Base-by-base conservation (phyloP, 2,797 vertebrate species). In the Staurois parvus region DNA sequence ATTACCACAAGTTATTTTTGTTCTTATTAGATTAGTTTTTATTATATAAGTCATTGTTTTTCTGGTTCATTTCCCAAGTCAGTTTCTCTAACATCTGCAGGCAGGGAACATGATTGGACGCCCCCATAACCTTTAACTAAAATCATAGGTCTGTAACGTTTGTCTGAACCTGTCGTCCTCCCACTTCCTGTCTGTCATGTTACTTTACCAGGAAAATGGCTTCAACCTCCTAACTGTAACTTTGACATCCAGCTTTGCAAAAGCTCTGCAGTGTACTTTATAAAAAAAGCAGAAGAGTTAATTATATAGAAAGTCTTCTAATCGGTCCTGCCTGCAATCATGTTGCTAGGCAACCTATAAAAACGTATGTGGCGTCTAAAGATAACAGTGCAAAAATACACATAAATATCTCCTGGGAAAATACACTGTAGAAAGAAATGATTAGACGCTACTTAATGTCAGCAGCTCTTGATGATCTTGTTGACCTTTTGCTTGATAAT, bases 221-320 rank as follows among this genome's bases (percentile, higher is more conserved):
- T 68, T 64, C 30, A 30, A 42, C 62, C 72, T 76, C 73, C 74
- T 24, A 45, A 64, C 66, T 78, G 66, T 67, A 82, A 78, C 56
- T 81, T 59, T 77, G 74, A 82, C 80, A 76, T 86, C 85, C 82
- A 82, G 24, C 45, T 21, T 21, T 56, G 24, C 4, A 21, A 72
- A 85, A 34, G 59, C 84, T 21, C 75, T 64, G 72, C 79, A 15
- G 67, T 42, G 37, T 66, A 70, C 56, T 76, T 75, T 37, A 76
- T 69, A 45, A 52, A 17, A 64, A 21, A 19, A 86, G 56, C 79
- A 64, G 68, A 76, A 78, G 68, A 83, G 79, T 86, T 86, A 86
- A 86, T 86, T 86, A 86, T 86, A 86, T 86, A 86, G 85, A 76
- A 86, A 67, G 67, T 76, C 68, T 78, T 42, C 80, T 83, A 77